A percentile compares a stretch with the other conserved stretches of the same genome.
phyloP scores from a whole-genome alignment of 1,140 invertebrate species.

The Leucophenga varia region DNA sequence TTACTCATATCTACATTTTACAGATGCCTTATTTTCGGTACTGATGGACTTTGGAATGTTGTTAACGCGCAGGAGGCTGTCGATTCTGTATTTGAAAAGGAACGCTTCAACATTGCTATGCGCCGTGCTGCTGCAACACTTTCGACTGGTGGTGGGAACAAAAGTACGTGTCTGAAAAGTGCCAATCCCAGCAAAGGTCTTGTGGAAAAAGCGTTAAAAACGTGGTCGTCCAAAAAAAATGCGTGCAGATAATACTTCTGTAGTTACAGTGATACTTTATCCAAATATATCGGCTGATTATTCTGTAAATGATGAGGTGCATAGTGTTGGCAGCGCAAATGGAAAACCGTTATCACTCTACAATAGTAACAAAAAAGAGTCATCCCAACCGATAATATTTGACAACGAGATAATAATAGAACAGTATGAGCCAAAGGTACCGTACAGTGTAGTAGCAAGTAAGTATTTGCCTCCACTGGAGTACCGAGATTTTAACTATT shows the following conservation, averaged over 20 bases:
- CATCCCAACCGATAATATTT: conserved; percentile 6
- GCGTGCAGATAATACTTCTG: conserved; percentile 93
- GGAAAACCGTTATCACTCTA: conserved; percentile 16
- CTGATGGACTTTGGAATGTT: conserved; percentile 97
- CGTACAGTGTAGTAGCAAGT: conserved; percentile 47
- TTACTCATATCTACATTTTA: conserved; percentile 41
- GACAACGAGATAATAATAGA: conserved; percentile 19
- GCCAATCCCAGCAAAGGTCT: conserved; percentile 88
- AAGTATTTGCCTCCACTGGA: conserved; percentile 41
- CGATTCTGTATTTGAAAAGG: conserved; percentile 77
- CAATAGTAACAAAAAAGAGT: neutral
- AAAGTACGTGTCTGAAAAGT: conserved; percentile 59
- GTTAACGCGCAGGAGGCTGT: conserved; percentile 82
- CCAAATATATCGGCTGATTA: conserved; percentile 75
- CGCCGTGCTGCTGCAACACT: conserved; percentile 45
- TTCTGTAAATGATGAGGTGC: conserved; percentile 10
- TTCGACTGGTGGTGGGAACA: too few species aligned
- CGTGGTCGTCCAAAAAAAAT: conserved; percentile 77
- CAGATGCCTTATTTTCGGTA: conserved; percentile 91
- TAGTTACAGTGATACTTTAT: conserved; percentile 90
- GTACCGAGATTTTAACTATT: conserved; percentile 47
- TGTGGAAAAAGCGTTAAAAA: conserved; percentile 82
- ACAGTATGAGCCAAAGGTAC: conserved; percentile 32
- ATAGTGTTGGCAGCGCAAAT: conserved; percentile 14
- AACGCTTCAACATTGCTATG: conserved; percentile 71